A percentile compares a stretch with the other conserved stretches of the same genome.
These are phyloP conservation scores for Zelostemma sp. DNA, from an alignment of 1,140 invertebrate species.

Conservation along the genomic window DNA sequence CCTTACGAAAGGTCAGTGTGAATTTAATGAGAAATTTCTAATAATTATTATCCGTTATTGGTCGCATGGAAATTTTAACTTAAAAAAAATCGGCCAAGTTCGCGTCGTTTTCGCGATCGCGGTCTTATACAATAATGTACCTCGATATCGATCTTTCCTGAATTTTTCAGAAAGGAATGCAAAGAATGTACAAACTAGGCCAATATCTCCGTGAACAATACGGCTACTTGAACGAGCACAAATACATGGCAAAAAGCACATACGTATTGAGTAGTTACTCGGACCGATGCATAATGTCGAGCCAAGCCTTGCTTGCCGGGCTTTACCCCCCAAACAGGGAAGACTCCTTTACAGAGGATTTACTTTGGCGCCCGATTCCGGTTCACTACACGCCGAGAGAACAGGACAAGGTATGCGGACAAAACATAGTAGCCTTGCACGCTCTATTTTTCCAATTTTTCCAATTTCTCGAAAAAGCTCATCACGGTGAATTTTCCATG, in stretches of 20 bases:
- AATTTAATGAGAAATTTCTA: too few relatives aligned
- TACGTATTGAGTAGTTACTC: conserved; percentile 84
- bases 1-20: conserved; percentile 84
- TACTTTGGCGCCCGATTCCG: conserved; percentile 91
- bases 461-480: too few relatives aligned
- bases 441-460: too few relatives aligned
- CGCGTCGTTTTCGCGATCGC: too few relatives aligned
- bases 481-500: conserved; percentile 76
- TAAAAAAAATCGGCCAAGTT: too few relatives aligned
- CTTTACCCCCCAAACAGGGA: conserved; percentile 81
- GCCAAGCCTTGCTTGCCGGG: conserved; percentile 83
- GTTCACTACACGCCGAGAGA: conserved; percentile 80
- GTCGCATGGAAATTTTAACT: too few relatives aligned
- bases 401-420: conserved; percentile 80
- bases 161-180: conserved; percentile 83
- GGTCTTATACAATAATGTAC: too few relatives aligned
- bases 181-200: conserved; percentile 83
- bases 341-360: conserved; percentile 79
- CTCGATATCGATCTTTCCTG: too few relatives aligned
- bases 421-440: too few relatives aligned
- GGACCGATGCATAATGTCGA: conserved; percentile 90
- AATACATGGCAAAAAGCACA: conserved; percentile 74
- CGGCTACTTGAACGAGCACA: conserved; percentile 74
- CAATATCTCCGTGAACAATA: conserved; percentile 80
- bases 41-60: too few relatives aligned